Evolutionary conservation across 2,888 invertebrate genomes (phyloP).

Genomic region (Lapara coniferarum): DNA sequence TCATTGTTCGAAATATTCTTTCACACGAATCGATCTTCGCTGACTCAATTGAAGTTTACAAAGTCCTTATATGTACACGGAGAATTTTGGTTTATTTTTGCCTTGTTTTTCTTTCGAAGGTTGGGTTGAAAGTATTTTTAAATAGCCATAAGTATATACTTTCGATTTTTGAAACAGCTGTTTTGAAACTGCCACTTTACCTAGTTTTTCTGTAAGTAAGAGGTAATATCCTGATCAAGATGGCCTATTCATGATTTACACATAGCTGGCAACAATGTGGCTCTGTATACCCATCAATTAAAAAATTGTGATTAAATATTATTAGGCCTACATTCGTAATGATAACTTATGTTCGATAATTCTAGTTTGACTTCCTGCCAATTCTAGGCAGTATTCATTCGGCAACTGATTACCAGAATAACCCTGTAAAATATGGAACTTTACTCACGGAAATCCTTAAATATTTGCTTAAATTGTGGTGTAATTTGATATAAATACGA

Average conservation of each 20-base stretch:
- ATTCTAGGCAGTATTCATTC: neutral
- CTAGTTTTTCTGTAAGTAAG: no score
- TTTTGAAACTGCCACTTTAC: neutral
- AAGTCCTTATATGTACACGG: conserved; percentile 5
- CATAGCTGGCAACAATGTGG: no score
- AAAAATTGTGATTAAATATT: no score
- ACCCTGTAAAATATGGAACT: neutral
- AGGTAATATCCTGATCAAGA: neutral
- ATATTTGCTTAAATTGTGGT: neutral
- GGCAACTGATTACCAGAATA: neutral
- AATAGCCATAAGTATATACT: conserved; percentile 2
- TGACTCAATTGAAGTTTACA: conserved; percentile 49
- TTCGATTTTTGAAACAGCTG: neutral
- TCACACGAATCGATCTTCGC: conserved; percentile 48
- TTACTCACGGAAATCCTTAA: neutral
- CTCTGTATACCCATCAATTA: no score
- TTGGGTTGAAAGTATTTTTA: conserved; percentile 25
- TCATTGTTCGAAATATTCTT: conserved; percentile 55
- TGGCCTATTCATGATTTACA: no score
- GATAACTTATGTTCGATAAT: no score
- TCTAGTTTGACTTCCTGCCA: no score
- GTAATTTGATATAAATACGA: neutral
- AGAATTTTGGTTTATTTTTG: neutral
- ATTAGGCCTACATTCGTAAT: no score
- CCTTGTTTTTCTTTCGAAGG: conserved; percentile 35